Evolutionary conservation across 2,797 vertebrate genomes (phyloP), one percentile per base, ranked within the genome.

Genomic region (Brotogeris chrysoptera): DNA sequence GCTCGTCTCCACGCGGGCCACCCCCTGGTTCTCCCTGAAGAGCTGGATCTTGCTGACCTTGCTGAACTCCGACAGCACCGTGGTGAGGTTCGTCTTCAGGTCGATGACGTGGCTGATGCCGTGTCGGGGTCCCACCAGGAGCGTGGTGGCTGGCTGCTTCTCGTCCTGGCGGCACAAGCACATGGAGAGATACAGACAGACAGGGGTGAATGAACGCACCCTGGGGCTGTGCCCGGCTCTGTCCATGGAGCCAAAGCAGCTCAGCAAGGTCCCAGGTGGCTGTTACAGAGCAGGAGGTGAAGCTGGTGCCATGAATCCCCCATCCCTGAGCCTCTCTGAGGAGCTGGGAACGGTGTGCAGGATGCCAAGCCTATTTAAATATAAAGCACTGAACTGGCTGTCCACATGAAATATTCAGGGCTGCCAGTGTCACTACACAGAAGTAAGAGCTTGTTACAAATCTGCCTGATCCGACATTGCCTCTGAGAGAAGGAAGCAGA

Each of bases 21-120:
- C 99, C 2, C 99, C 99, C 95, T 99, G 99, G 96, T 99, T 99
- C 97, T 99, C 99, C 96, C 99, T 97, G 96, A 99, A 99, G 83
- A 99, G 98, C 98, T 99, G 99, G 97, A 99, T 98, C 97, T 99
- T 99, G 97, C 98, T 98, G 96, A 99, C 98, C 43, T 99, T 98
- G 96, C 98, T 99, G 98, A 99, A 99, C 97, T 99, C 99, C 0
- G 99, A 98, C 96, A 99, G 97, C 97, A 99, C 99, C 1, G 99
- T 99, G 95, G 99, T 99, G 63, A 99, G 99, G 98, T 99, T 99
- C 96, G 99, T 99, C 98, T 99, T 99, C 95, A 99, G 98, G 97
- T 99, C 99, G 27, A 99, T 99, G 90, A 99, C 99, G 46, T 99
- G 99, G 97, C 99, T 99, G 96, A 99, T 99, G 77, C 99, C 99